Evolutionary conservation across 1,140 invertebrate species (phyloP).

Genomic region (Mya arenaria): DNA sequence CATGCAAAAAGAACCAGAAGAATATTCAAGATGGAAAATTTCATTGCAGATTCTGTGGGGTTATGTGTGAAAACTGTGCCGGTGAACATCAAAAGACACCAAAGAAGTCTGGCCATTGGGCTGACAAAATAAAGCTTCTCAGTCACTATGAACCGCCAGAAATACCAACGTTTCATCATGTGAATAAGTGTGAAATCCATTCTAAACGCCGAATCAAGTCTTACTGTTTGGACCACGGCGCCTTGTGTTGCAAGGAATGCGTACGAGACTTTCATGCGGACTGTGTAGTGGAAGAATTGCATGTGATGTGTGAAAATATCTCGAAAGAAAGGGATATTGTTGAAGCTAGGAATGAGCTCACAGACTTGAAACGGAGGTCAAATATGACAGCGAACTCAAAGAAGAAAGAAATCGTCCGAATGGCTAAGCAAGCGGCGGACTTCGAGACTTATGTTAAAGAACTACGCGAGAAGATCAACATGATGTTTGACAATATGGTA

Average conservation of each 20-base stretch:
- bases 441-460: constrained; percentile 4
- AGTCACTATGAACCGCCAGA: constrained; percentile 1
- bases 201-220: constrained; percentile 6
- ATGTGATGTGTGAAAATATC: constrained; percentile 28
- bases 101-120: constrained; percentile 33
- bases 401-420: constrained; percentile 20
- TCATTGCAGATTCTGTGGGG: constrained; percentile 42
- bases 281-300: constrained; percentile 6
- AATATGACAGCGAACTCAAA: constrained; percentile 22
- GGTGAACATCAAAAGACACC: constrained; percentile 35
- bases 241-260: constrained; percentile 28
- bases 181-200: constrained; percentile 43
- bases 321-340: neutral
- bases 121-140: constrained; percentile 27
- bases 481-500: constrained; percentile 39
- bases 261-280: constrained; percentile 13
- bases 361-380: constrained; percentile 4
- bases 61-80: constrained; percentile 49
- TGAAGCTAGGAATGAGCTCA: constrained; percentile 27
- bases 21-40: neutral
- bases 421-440: constrained; percentile 21
- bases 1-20: constrained; percentile 7
- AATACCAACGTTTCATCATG: constrained; percentile 2
- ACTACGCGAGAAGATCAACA: constrained; percentile 25
- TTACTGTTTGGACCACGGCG: constrained; percentile 36